phyloP scores from a whole-genome alignment of 2,113 vertebrate species.

The Recurvirostra avosetta region DNA sequence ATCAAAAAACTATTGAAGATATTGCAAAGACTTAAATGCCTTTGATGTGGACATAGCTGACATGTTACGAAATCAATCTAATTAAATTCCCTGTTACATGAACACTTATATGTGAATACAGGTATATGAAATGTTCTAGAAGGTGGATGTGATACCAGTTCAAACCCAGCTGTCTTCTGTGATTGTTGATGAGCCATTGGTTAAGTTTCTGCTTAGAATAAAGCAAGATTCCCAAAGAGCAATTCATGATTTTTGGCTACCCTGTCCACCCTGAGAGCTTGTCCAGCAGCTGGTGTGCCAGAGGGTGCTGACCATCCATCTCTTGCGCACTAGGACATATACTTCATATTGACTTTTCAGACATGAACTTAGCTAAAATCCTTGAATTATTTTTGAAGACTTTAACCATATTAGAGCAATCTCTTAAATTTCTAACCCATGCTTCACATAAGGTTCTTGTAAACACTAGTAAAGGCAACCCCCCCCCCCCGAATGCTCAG shows the following conservation, averaged over 20 bases:
- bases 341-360: not conserved
- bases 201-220: not conserved
- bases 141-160: not conserved
- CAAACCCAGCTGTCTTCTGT: not conserved
- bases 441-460: not conserved
- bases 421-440: not conserved
- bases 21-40: not conserved
- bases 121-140: not conserved
- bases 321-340: not conserved
- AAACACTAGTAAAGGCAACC: not conserved
- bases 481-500: not conserved
- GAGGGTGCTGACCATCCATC: not conserved
- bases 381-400: not conserved
- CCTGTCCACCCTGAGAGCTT: not conserved
- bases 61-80: not conserved
- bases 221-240: not conserved
- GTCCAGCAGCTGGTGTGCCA: not conserved
- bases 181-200: not conserved
- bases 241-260: not conserved
- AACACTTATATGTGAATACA: not conserved
- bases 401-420: not conserved
- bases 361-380: not conserved
- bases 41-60: not conserved
- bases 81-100: not conserved
- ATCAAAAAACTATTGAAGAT: not conserved